Evolutionary conservation across 2,113 vertebrate species (phyloP).

Genomic region (Oreochromis aureus): DNA sequence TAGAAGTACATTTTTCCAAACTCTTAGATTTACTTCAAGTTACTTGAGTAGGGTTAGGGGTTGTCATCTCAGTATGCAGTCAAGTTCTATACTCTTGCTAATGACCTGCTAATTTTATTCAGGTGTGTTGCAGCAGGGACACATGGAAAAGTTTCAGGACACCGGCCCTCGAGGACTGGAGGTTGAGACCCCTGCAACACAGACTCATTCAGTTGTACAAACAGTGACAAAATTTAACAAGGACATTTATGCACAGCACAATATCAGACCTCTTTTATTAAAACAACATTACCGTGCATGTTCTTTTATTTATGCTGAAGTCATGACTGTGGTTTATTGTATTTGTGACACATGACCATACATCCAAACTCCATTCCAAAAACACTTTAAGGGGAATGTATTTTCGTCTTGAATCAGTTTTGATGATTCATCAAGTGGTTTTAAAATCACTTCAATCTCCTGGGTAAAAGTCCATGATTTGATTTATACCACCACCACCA

Average conservation of each 20-base stretch:
- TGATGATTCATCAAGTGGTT: not conserved
- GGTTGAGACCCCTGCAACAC: not conserved
- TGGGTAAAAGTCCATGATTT: not conserved
- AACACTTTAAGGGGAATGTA: accelerated
- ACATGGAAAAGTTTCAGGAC: not conserved
- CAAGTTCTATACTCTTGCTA: not conserved
- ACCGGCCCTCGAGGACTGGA: not conserved
- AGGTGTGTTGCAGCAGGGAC: not conserved
- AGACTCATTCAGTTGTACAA: not conserved
- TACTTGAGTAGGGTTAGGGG: not conserved
- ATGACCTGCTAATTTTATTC: not conserved
- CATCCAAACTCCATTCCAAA: not conserved
- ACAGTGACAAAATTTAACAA: not conserved
- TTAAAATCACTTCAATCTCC: not conserved
- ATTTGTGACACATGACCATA: not conserved
- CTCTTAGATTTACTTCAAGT: not conserved
- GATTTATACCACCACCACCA: not conserved
- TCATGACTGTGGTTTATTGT: not conserved
- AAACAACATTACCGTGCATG: not conserved
- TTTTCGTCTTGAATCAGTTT: not conserved
- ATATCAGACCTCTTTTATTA: not conserved
- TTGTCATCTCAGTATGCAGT: not conserved
- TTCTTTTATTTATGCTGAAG: not conserved
- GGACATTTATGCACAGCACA: not conserved
- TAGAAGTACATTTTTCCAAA: not conserved